Evolutionary conservation across 2,888 invertebrate species (phyloP), one percentile per base, ranked within the genome.

Genomic region (Brachynemurus nebulosus): DNA sequence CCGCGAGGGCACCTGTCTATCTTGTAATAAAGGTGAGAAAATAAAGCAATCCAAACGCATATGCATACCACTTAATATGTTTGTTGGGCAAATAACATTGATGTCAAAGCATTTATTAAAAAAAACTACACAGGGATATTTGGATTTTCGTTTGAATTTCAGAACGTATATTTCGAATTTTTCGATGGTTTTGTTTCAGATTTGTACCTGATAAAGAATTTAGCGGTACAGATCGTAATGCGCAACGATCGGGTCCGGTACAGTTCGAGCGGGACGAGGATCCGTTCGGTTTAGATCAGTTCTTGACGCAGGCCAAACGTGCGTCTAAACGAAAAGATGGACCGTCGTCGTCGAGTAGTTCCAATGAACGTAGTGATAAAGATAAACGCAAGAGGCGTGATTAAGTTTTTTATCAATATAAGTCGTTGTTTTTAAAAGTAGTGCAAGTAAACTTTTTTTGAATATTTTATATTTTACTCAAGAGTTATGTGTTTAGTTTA

Each of bases 181-280:
- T n/a, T n/a, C n/a, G n/a, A n/a, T n/a, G n/a, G 42, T 36, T 47
- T 49, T 35, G 18, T 53, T 59, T 1, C 62, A 86, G 92, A 54
- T 98, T 98, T 69, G 93, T 97, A 16, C 95, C 97, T 0, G 96
- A 97, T 65, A 93, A 95, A 58, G 93, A 91, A 58, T 97, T 98
- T 57, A 84, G 86, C 6, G 97, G 97, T 1, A 86, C 91, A 0
- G 89, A 91, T 57, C 71, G 84, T 47, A 64, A 69, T 16, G 71
- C 73, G 27, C 64, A 77, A 0, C 75, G 93, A n/a, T 74, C 81
- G 8, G 95, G 93, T 0, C 97, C 98, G 0, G 97, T 98, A 18
- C 93, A 96, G 67, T 97, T 97, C 64, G 91, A 93, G 59, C 80
- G 80, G 52, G 80, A 80, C 53, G 78, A 78, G 49, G 98, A 99